Percentiles rank a stretch among this genome's conserved stretches.
These are phyloP conservation scores for Pachyramphus minor DNA, from an alignment of 2,113 vertebrate species.

Conservation along the genomic window DNA sequence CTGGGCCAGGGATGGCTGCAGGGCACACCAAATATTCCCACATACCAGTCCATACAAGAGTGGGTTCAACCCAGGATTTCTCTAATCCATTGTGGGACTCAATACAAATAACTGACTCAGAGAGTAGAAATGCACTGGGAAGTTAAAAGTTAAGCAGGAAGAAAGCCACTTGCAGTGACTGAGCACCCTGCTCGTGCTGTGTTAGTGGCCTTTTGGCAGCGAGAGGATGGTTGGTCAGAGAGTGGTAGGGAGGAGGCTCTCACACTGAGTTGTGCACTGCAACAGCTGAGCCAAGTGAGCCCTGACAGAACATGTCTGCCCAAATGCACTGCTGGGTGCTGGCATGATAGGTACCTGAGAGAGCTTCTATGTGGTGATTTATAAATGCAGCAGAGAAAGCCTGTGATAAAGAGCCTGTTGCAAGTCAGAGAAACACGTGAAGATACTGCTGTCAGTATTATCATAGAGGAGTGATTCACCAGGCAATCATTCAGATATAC, in stretches of 20 bases:
- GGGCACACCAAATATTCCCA: neutral
- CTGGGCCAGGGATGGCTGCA: neutral
- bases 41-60: rapidly evolving
- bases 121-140: neutral
- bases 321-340: neutral
- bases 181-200: neutral
- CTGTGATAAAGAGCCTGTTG: neutral
- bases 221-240: rapidly evolving
- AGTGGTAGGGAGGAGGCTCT: rapidly evolving
- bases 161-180: neutral
- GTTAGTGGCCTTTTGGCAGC: neutral
- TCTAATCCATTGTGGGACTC: neutral
- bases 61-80: neutral
- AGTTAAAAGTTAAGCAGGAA: neutral
- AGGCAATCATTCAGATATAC: neutral
- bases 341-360: neutral
- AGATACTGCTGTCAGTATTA: neutral
- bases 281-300: neutral
- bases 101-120: neutral
- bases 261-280: neutral
- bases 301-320: neutral
- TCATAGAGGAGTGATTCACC: neutral
- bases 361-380: neutral
- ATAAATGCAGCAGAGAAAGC: neutral
- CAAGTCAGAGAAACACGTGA: neutral